Evolutionary conservation across 2,113 vertebrate species (phyloP), one percentile per base, ranked within the genome.

Genomic region (Balaenoptera acutorostrata): DNA sequence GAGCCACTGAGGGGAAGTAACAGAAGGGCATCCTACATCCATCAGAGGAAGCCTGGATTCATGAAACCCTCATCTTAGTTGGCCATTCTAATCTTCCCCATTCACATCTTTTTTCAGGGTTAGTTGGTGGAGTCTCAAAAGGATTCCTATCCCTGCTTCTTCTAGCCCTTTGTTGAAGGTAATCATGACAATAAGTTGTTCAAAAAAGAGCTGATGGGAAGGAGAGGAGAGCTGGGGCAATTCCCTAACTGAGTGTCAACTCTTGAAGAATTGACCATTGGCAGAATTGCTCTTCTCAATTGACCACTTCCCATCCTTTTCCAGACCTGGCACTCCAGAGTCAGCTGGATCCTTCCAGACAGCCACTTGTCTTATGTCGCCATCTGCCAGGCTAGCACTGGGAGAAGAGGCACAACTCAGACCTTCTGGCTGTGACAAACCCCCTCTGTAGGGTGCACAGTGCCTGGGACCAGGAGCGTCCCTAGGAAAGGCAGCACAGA

Each of bases 401-500:
- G 46, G 49, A 85, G 68, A 41, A 39, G 41, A 63, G 59, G 29
- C 20, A 5, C 20, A 49, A 25, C 49, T 52, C 17, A 0, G 29
- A 31, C 21, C 15, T 57, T 55, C 31, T 52, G 72, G 39, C 36
- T 20, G 18, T 0, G 4, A 61, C 8, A 12, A n/a, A 23, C 2
- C 46, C 25, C 0, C 7, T 41, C 17, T 59, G 68, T 6, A 36
- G 44, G 14, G 39, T 9, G 27, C 61, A 39, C 0, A 0, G 36
- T 29, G 25, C 52, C 66, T 55, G 74, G 29, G 29, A 49, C 5
- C 7, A 14, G 8, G 29, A 5, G 18, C 11, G 2, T 1, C 46
- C 36, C 44, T 39, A 20, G 49, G 13, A 81, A 46, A 31, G 74
- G 61, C 31, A 36, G n/a, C 8, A 12, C 25, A 23, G 55, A 80